Percentiles rank a stretch among this genome's conserved stretches.
phyloP scores from a whole-genome alignment of 1,140 invertebrate species.

The Papilio aristodemus region DNA sequence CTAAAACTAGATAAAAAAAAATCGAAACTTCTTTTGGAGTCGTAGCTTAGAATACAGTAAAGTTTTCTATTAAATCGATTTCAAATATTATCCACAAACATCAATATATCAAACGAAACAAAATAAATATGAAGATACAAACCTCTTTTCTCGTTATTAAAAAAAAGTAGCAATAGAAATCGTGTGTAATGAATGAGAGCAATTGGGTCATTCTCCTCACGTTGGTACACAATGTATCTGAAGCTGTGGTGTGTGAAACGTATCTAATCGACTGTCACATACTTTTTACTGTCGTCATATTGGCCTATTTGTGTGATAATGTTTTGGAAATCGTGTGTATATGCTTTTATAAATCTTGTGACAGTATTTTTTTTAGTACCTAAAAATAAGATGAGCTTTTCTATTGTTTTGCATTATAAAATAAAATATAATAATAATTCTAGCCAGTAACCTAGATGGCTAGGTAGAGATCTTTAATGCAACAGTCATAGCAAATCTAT shows the following conservation, averaged over 20 bases:
- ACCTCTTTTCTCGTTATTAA: slow-evolving; percentile 11
- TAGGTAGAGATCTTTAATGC: too few relatives aligned
- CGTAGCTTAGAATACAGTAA: too few relatives aligned
- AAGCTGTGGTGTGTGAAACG: not conserved
- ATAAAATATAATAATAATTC: too few relatives aligned
- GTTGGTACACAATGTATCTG: not conserved
- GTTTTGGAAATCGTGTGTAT: slow-evolving; percentile 1
- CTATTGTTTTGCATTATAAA: too few relatives aligned
- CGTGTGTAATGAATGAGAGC: slow-evolving; percentile 3
- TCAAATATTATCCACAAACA: too few relatives aligned
- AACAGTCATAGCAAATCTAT: too few relatives aligned
- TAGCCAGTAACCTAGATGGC: too few relatives aligned
- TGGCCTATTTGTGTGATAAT: not conserved
- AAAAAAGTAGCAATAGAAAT: slow-evolving; percentile 2
- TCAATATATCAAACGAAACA: not conserved
- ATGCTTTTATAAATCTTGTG: not conserved
- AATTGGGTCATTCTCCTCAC: slow-evolving; percentile 3
- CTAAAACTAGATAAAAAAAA: too few relatives aligned
- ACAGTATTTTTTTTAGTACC: not conserved
- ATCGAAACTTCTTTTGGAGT: too few relatives aligned
- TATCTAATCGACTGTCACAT: slow-evolving; percentile 11
- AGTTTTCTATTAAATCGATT: too few relatives aligned
- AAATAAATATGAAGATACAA: not conserved
- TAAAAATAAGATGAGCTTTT: too few relatives aligned
- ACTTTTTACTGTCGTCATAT: not conserved